These are phyloP conservation scores for Channa striata DNA, from an alignment of 2,797 vertebrate genomes.

Conservation along the genomic window DNA sequence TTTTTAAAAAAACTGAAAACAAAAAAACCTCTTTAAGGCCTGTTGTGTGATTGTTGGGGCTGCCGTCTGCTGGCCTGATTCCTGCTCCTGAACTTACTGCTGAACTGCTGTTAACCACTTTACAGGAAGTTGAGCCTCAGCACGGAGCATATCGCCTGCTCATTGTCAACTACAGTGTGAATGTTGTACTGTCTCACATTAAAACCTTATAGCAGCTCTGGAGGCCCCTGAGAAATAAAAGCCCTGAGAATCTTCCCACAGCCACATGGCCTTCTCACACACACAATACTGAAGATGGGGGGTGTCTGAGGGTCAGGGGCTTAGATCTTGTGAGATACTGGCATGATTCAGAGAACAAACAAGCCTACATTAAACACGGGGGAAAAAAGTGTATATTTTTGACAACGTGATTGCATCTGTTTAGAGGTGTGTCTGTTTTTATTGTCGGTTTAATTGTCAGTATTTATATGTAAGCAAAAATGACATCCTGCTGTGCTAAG, in stretches of 20 bases:
- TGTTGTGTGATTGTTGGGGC: conserved; percentile 33
- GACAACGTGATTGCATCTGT: conserved; percentile 2
- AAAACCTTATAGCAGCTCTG: conserved; percentile 14
- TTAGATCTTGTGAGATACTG: conserved; percentile 43
- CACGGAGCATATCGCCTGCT: conserved; percentile 40
- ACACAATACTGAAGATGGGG: conserved; percentile 7
- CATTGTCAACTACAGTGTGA: conserved; percentile 27
- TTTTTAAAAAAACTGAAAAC: too few relatives aligned
- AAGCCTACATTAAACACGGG: neutral
- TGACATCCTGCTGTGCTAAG: neutral
- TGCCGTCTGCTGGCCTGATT: conserved; percentile 50
- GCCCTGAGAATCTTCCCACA: conserved; percentile 25
- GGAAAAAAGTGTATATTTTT: conserved; percentile 30
- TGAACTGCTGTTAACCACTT: conserved; percentile 60
- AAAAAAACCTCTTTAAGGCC: too few relatives aligned
- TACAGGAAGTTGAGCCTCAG: conserved; percentile 64
- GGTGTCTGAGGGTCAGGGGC: neutral
- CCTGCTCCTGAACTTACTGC: conserved; percentile 45
- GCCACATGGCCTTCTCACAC: conserved; percentile 31
- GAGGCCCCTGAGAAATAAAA: conserved; percentile 17
- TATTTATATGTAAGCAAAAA: conserved; percentile 10
- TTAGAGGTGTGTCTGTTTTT: neutral
- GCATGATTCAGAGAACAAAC: conserved; percentile 4
- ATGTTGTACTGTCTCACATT: conserved; percentile 39
- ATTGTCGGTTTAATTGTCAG: conserved; percentile 10